These are phyloP conservation scores for Leptinotarsa peninsularis DNA, from an alignment of 2,888 invertebrate genomes.

Conservation along the genomic window DNA sequence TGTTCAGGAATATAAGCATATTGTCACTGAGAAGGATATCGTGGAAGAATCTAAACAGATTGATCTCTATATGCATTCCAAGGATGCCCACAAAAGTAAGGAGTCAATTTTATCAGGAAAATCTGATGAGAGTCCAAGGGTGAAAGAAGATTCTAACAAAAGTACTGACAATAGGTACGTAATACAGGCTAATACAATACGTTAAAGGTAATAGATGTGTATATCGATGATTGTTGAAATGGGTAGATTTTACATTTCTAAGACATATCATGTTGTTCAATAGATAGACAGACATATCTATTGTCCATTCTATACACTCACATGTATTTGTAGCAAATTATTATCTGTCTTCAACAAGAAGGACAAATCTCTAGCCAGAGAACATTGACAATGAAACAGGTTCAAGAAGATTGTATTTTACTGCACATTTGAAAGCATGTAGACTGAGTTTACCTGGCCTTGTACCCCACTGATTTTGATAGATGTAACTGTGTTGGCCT, in stretches of 20 bases:
- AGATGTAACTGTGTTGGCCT: too few species aligned
- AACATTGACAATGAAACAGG: too few species aligned
- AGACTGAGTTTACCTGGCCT: too few species aligned
- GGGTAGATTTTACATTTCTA: too few species aligned
- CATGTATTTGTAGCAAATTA: too few species aligned
- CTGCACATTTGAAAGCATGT: too few species aligned
- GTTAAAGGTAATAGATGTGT: too few species aligned
- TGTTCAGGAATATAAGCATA: conserved; percentile 80
- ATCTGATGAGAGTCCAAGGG: conserved; percentile 29
- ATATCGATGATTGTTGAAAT: too few species aligned
- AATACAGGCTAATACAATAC: not conserved
- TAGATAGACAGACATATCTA: not conserved
- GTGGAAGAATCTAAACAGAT: conserved; percentile 87
- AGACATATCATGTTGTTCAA: not conserved
- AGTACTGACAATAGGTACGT: conserved; percentile 25
- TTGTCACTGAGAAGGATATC: conserved; percentile 84
- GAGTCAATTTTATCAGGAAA: conserved; percentile 56
- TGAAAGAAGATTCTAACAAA: conserved; percentile 23
- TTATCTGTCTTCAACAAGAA: too few species aligned
- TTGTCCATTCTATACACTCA: not conserved
- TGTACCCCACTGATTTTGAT: too few species aligned
- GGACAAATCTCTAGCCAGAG: too few species aligned
- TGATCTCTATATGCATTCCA: conserved; percentile 79
- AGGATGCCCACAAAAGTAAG: conserved; percentile 78
- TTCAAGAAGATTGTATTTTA: too few species aligned